Evolutionary conservation across 2,888 invertebrate species (phyloP), one percentile per base, ranked within the genome.

Genomic region (Sinotaia quadrata): DNA sequence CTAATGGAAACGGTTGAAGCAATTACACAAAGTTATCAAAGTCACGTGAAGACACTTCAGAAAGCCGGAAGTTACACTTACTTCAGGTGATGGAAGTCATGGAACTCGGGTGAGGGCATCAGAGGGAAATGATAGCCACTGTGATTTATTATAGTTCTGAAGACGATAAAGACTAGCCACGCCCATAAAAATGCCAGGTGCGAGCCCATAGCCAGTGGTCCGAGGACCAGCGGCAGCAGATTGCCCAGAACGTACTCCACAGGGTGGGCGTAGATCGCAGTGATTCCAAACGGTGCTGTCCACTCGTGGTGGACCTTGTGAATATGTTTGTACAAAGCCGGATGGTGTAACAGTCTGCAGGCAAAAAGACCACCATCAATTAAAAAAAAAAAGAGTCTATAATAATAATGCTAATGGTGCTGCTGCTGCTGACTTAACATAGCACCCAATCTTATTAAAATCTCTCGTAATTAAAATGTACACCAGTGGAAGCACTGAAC

Each of bases 271-370:
- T 95, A 95, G 41, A 94, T 90, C 8, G 94, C 93, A 0, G 93
- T 93, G 2, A 94, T 91, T 7, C 94, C 93, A 62, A 95, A 92
- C 0, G 95, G 95, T 0, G 94, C 93, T 2, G 93, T 94, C 95
- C 94, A 95, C 87, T 95, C 94, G 81, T 95, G 95, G 86, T 95
- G 95, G 81, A 92, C 91, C 86, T 95, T 95, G 88, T 95, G 95
- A 75, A 95, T 93, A 81, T 91, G 91, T 83, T 93, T 94, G 89
- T 95, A 95, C 66, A 95, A 88, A 75, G 90, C 89, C 70, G 92
- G 92, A 78, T 91, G 91, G 82, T 95, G 95, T 33, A 95, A 89
- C 71, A 94, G 87, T 84, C 93, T 93, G 86, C 10, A n/a, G n/a
- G n/a, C n/a, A n/a, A n/a, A n/a, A n/a, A n/a, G n/a, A n/a, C n/a